Percentiles rank a stretch among this genome's conserved stretches.
phyloP scores from a whole-genome alignment of 2,797 vertebrate species.

The Sitta carolinensis region DNA sequence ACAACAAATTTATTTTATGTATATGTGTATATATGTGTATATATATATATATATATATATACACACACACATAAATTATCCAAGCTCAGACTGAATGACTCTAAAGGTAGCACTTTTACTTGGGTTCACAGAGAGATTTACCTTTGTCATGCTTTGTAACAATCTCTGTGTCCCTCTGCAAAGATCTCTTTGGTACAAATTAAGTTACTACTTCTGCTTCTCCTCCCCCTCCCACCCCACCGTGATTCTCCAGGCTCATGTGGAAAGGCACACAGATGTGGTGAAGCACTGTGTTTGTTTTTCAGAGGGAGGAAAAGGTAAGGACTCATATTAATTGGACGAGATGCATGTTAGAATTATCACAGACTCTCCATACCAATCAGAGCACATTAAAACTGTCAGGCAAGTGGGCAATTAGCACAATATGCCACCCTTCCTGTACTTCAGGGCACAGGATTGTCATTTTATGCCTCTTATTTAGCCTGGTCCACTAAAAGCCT shows the following conservation, averaged over 20 bases:
- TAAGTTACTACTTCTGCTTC: background rate
- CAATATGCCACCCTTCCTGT: too few relatives aligned
- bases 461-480: background rate
- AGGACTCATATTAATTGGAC: background rate
- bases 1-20: fast-evolving
- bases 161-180: fast-evolving
- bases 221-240: background rate
- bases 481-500: background rate
- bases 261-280: background rate
- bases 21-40: too few relatives aligned
- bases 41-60: too few relatives aligned
- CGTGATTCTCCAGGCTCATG: background rate
- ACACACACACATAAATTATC: too few relatives aligned
- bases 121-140: background rate
- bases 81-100: background rate
- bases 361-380: background rate
- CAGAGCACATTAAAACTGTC: background rate
- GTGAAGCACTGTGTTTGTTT: background rate
- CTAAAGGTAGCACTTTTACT: fast-evolving
- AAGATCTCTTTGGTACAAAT: background rate
- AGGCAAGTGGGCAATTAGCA: fast-evolving
- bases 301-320: background rate
- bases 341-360: background rate
- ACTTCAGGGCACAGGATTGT: background rate
- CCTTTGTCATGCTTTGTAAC: background rate